Conservation (phyloP, 2,113 vertebrate species). For the Etia nguti region DNA sequence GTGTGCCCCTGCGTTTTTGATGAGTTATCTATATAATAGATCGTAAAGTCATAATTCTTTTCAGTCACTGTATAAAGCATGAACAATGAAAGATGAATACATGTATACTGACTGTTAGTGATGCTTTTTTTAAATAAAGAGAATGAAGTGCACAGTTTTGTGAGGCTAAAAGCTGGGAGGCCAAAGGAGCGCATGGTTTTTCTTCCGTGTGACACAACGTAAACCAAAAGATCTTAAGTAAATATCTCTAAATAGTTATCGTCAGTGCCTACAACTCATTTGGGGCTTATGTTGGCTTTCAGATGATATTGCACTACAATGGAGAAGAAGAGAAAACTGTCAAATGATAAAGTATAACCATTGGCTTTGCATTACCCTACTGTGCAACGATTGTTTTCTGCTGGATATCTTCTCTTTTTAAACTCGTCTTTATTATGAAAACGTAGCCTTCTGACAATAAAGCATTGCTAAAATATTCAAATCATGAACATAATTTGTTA, state of each 20-base stretch:
- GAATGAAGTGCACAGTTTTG: neutral
- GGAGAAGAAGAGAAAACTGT: neutral
- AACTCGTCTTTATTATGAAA: neutral
- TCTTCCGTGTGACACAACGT: neutral
- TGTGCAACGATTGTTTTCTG: neutral
- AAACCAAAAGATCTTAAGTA: neutral
- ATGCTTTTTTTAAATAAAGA: neutral
- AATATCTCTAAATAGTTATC: neutral
- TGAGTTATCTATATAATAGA: neutral
- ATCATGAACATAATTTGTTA: neutral
- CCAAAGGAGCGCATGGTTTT: rapidly evolving
- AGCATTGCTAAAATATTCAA: neutral
- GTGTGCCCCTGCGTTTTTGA: neutral
- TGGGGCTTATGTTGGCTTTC: neutral
- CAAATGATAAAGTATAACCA: neutral
- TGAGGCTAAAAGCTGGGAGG: neutral
- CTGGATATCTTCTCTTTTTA: neutral
- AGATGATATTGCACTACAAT: too few relatives aligned
- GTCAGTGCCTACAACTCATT: neutral
- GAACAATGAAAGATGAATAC: neutral
- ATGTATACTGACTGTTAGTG: neutral
- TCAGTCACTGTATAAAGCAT: neutral
- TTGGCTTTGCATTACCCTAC: neutral
- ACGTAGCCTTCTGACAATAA: neutral
- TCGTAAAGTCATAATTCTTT: neutral